Conservation (phyloP, 2,113 vertebrate species). For the Aythya baeri region DNA sequence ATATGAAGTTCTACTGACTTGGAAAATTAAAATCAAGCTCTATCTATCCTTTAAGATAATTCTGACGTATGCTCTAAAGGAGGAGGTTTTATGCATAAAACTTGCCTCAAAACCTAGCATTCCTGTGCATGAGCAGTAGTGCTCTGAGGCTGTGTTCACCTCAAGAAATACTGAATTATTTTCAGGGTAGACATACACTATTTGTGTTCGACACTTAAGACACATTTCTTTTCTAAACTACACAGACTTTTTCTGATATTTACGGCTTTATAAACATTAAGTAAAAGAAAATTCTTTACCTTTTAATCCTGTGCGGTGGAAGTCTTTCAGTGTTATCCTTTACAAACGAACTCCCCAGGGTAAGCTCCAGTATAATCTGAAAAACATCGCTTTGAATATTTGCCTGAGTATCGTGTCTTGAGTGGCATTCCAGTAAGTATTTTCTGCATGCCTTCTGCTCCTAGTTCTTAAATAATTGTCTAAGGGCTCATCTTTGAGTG, state of each 20-base stretch:
- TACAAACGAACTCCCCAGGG: slow-evolving; percentile 8
- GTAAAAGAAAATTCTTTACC: slow-evolving; percentile 64
- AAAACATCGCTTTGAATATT: background rate
- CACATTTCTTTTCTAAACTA: background rate
- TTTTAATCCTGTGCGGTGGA: slow-evolving; percentile 25
- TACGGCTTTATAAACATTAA: background rate
- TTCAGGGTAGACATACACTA: background rate
- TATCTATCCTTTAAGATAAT: background rate
- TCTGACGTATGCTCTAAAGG: background rate
- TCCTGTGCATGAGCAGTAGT: background rate
- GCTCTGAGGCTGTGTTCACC: background rate
- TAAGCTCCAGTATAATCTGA: slow-evolving; percentile 25
- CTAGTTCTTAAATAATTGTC: background rate
- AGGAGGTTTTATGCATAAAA: background rate
- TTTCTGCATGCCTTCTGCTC: slow-evolving; percentile 52
- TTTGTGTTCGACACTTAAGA: background rate
- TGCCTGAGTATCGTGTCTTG: background rate
- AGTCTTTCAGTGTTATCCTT: slow-evolving; percentile 19
- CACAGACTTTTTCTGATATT: background rate
- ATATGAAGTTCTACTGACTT: background rate
- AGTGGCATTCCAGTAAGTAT: slow-evolving; percentile 1
- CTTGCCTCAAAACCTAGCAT: background rate
- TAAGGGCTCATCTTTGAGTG: slow-evolving; percentile 38
- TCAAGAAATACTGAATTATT: background rate
- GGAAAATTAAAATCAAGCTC: slow-evolving; percentile 28